Base-by-base conservation (phyloP, 2,797 vertebrate genomes). In the Propithecus deckenii region DNA sequence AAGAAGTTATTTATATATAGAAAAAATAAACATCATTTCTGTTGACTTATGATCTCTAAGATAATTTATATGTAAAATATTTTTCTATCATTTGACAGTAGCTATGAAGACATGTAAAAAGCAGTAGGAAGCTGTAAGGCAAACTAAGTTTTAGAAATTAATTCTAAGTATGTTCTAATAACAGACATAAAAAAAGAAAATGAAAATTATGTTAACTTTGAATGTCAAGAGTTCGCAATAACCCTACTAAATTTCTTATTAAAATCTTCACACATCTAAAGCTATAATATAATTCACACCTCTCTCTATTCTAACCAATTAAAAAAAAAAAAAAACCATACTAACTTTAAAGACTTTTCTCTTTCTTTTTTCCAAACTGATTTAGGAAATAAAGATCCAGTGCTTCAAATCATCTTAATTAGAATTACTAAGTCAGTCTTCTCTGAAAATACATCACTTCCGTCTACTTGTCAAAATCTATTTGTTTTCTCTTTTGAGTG, bases 61-160 rank as follows among this genome's bases (percentile, higher is more conserved):
- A 90, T 67, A 92, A 89, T 69, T 92, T 69, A 86, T 89, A 52
- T 84, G 59, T 55, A 94, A 97, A 97, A 92, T 96, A 97, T 74
- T 96, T 61, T 91, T 86, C 87, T 92, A 32, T 91, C 23, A 95
- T 71, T 93, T 97, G 69, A 94, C 69, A 90, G 20, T n/a, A 96
- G 67, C 38, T 81, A 67, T 50, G 48, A 96, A 95, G 46, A 96
- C 72, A 78, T 67, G 74, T 95, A 95, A 96, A 95, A 90, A 93
- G 14, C 57, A 95, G 28, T 55, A 87, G 46, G 55, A 80, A 71
- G 48, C 38, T 48, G 28, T 41, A 81, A 89, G 41, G 65, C 76
- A 94, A 89, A n/a, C 48, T 59, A 87, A 92, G 28, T 89, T 95
- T 94, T 95, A 57, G n/a, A 94, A 95, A 95, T 91, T 97, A 96